Percentiles rank a stretch among this genome's conserved stretches.
Evolutionary conservation across 1,140 invertebrate genomes (phyloP).

Genomic region (Helicoverpa armigera): DNA sequence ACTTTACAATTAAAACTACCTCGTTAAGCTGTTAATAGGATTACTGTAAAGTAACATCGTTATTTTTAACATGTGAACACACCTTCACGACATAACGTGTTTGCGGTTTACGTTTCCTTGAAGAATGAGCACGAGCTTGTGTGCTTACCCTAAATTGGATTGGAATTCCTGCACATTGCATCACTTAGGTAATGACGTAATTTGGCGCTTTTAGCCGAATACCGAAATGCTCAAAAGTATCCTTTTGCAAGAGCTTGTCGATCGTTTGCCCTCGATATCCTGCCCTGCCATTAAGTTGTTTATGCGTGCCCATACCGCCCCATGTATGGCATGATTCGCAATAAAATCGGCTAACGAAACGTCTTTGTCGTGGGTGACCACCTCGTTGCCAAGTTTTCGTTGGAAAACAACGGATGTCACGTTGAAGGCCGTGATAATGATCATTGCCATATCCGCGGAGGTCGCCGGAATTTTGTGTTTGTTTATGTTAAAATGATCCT

Average conservation of each 20-base stretch:
- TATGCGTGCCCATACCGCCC: constrained; percentile 47
- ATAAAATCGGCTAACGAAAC: constrained; percentile 64
- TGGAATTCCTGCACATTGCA: constrained; percentile 45
- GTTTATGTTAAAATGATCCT: constrained; percentile 20
- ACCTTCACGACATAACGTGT: constrained; percentile 2
- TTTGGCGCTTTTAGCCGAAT: constrained; percentile 17
- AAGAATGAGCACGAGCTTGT: constrained; percentile 21
- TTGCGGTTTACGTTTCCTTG: constrained; percentile 35
- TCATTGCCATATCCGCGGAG: constrained; percentile 52
- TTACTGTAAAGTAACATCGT: neutral
- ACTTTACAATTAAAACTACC: neutral
- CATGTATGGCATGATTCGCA: constrained; percentile 54
- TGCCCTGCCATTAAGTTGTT: constrained; percentile 56
- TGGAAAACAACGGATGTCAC: constrained; percentile 68
- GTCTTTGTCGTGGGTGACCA: constrained; percentile 71
- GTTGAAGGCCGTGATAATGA: constrained; percentile 58
- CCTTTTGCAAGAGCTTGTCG: constrained; percentile 48
- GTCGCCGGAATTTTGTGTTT: constrained; percentile 38
- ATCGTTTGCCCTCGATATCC: constrained; percentile 56
- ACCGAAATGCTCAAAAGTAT: constrained; percentile 41
- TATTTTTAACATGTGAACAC: constrained; percentile 16
- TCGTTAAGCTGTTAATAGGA: neutral
- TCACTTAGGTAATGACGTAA: constrained; percentile 44
- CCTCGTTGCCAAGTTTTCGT: constrained; percentile 68
- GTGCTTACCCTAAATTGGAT: constrained; percentile 42